phyloP scores from a whole-genome alignment of 2,113 vertebrate genomes.

The Leucopsar rothschildi region DNA sequence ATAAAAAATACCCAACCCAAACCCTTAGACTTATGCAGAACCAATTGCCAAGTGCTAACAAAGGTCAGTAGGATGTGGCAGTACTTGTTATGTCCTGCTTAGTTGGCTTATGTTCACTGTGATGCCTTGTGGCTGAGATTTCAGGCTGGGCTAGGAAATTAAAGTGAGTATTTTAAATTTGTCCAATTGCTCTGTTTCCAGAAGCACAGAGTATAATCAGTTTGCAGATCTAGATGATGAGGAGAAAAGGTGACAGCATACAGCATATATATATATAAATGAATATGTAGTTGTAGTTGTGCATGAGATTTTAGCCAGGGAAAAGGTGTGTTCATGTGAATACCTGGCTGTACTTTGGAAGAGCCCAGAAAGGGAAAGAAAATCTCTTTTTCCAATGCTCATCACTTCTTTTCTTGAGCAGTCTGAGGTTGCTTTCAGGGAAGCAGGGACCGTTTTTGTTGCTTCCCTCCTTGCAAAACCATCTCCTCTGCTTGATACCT shows the following conservation, averaged over 20 bases:
- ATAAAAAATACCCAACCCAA: neutral
- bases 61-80: neutral
- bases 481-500: neutral
- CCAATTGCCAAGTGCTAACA: neutral
- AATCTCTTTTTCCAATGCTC: neutral
- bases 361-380: neutral
- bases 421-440: neutral
- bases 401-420: neutral
- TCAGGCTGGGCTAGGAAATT: neutral
- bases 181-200: neutral
- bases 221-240: neutral
- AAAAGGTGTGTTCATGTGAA: neutral
- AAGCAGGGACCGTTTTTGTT: neutral
- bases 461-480: neutral
- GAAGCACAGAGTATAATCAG: neutral
- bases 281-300: neutral
- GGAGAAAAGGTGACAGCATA: neutral
- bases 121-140: neutral
- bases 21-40: neutral
- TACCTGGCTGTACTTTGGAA: neutral
- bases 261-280: neutral
- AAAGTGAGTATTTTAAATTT: neutral
- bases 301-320: too few species aligned
- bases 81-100: neutral
- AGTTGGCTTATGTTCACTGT: neutral